Evolutionary conservation across 1,140 invertebrate species (phyloP).

Genomic region (Listronotus bonariensis): DNA sequence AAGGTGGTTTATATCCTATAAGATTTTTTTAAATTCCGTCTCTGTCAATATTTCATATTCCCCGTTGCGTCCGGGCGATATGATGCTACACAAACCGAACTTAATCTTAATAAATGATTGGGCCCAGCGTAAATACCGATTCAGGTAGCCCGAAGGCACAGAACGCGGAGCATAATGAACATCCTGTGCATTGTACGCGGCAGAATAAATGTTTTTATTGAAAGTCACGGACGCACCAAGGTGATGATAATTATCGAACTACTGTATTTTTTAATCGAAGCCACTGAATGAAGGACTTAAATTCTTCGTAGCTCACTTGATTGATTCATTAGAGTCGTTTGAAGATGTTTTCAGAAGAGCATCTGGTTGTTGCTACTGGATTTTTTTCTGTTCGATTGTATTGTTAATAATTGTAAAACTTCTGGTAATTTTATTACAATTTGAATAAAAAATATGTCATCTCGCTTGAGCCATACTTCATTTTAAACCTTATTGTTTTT

Average conservation of each 20-base stretch:
- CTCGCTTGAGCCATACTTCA: too few relatives aligned
- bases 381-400: too few relatives aligned
- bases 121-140: conserved; percentile 33
- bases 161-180: conserved; percentile 25
- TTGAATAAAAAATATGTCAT: too few relatives aligned
- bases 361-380: too few relatives aligned
- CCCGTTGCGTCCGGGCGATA: conserved; percentile 8
- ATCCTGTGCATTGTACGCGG: conserved; percentile 33
- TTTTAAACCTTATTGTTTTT: too few relatives aligned
- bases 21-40: not conserved
- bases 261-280: conserved; percentile 32
- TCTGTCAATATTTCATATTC: conserved; percentile 25
- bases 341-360: too few relatives aligned
- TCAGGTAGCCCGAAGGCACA: conserved; percentile 33
- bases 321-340: too few relatives aligned
- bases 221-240: conserved; percentile 28
- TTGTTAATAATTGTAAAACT: too few relatives aligned
- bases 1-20: too few relatives aligned
- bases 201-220: conserved; percentile 35
- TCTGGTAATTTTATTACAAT: too few relatives aligned
- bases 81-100: conserved; percentile 24
- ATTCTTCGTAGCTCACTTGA: too few relatives aligned
- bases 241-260: conserved; percentile 37
- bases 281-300: too few relatives aligned
- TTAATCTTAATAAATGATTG: conserved; percentile 41